Evolutionary conservation across 1,140 invertebrate species (phyloP).

Genomic region (Metopolophium dirhodum): DNA sequence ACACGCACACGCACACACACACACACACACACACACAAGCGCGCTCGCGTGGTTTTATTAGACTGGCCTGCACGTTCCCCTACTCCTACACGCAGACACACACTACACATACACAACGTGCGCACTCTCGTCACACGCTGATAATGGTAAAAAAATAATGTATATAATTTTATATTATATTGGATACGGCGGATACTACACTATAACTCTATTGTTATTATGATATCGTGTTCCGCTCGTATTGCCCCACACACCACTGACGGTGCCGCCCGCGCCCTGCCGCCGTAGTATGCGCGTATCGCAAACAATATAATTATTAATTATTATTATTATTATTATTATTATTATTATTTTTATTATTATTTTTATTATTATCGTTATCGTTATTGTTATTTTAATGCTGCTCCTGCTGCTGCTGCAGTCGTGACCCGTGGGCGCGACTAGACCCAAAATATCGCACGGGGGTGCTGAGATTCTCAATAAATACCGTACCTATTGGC

Average conservation of each 20-base stretch:
- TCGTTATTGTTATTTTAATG: too few species aligned
- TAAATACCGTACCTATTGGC: too few species aligned
- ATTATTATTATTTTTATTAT: background rate
- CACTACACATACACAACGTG: background rate
- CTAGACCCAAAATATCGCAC: background rate
- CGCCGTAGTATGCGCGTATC: background rate
- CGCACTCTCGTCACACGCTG: background rate
- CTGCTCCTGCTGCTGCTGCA: too few species aligned
- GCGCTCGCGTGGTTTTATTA: slow-evolving; percentile 41
- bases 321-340: background rate
- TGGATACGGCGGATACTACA: background rate
- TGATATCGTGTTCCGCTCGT: background rate
- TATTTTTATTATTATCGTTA: background rate
- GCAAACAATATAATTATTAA: background rate
- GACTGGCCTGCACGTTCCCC: slow-evolving; percentile 4
- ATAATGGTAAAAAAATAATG: slow-evolving; percentile 14
- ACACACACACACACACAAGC: background rate
- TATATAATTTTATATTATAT: background rate
- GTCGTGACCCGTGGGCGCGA: background rate
- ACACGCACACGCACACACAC: background rate
- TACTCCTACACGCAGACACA: background rate
- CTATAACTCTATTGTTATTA: background rate
- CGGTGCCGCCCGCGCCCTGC: background rate
- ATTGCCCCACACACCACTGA: background rate
- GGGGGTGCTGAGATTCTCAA: too few species aligned